These are phyloP conservation scores for Junonia oenone DNA, from an alignment of 2,888 invertebrate species.

Conservation along the genomic window DNA sequence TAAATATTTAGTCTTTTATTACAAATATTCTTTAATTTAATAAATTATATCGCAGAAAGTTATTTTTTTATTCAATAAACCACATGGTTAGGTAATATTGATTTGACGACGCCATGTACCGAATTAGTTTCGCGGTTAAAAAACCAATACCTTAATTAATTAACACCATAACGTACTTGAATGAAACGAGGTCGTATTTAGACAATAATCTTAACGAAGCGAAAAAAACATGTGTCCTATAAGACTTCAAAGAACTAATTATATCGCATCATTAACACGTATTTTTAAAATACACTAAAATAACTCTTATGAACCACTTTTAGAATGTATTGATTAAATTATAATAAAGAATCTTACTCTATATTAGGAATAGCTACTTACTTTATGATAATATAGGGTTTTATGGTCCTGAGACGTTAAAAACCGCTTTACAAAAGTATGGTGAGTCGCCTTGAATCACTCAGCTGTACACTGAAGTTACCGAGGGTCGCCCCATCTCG, in stretches of 20 bases:
- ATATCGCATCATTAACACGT: constrained; percentile 16
- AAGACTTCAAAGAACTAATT: constrained; percentile 9
- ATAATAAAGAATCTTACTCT: neutral
- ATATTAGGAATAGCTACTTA: constrained; percentile 44
- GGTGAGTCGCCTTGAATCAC: constrained; percentile 38
- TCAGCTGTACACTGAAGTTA: constrained; percentile 67
- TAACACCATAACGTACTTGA: neutral
- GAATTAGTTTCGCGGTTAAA: constrained; percentile 42
- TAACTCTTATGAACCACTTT: neutral
- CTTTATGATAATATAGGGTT: constrained; percentile 65
- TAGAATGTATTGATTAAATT: neutral
- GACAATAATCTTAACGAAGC: neutral
- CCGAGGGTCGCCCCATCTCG: constrained; percentile 50
- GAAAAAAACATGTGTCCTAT: neutral
- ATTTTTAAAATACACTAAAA: neutral
- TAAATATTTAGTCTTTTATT: too few relatives aligned
- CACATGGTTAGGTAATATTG: constrained; percentile 55
- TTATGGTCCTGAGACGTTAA: constrained; percentile 56
- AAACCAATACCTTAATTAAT: neutral
- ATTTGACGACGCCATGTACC: constrained; percentile 52
- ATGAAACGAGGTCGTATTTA: neutral
- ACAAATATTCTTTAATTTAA: neutral
- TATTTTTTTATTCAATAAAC: constrained; percentile 12
- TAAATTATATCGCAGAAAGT: neutral
- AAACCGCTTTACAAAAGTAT: constrained; percentile 28